Evolutionary conservation across 2,888 invertebrate genomes (phyloP), one percentile per base, ranked within the genome.

Genomic region (Callinectes sapidus): DNA sequence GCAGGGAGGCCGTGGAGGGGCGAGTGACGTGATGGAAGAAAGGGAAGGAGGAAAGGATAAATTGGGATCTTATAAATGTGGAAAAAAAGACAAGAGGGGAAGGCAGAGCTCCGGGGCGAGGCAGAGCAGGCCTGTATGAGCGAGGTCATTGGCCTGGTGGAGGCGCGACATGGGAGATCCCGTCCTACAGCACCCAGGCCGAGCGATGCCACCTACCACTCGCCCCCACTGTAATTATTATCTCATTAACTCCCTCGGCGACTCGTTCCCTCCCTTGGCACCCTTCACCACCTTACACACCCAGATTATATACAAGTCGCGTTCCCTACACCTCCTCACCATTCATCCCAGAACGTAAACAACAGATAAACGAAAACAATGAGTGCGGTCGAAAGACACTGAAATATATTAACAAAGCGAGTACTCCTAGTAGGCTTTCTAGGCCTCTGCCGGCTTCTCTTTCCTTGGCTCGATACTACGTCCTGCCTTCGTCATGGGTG

Each of bases 401-500:
- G 90, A 77, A 90, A 90, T 77, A 39, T 77, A 42, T 77, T 42
- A 90, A 48, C 42, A 48, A 16, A 55, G 89, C 23, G 89, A 71
- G 89, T 71, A 32, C 39, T 54, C 35, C 89, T 86, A 48, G 48
- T 71, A 39, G 77, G 54, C 77, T 90, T 90, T 71, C 90, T 90
- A 90, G 90, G 90, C 90, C 90, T 90, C 90, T 42, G 77, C 90
- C 90, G 48, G 90, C 90, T 90, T 77, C 90, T 90, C 90, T 90
- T 90, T 90, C 90, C 90, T 77, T 81, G 90, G 90, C 90, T 90
- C 90, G 77, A 90, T 90, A 90, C 90, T 28, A 48, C 54, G 77
- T 71, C 42, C 90, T 77, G 71, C 48, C 77, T 32, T 28, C 32
- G 88, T 88, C 88, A 88, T 88, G 88, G 61, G 88, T 32, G 88